These are phyloP conservation scores for Aporophyla lueneburgensis DNA, from an alignment of 2,888 invertebrate genomes.

Conservation along the genomic window DNA sequence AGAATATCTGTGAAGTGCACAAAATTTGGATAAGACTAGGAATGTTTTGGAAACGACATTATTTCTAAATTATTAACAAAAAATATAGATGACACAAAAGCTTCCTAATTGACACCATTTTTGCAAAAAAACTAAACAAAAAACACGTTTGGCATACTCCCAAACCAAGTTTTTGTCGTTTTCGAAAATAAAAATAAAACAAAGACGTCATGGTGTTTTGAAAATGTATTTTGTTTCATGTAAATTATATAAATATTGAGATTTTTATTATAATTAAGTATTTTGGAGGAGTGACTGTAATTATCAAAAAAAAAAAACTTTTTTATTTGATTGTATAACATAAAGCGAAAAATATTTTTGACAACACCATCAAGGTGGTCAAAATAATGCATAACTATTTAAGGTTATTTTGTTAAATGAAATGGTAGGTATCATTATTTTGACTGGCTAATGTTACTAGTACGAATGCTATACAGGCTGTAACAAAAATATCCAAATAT, in stretches of 20 bases:
- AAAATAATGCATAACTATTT: slow-evolving; percentile 20
- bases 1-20: slow-evolving; percentile 52
- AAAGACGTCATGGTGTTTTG: slow-evolving; percentile 21
- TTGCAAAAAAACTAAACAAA: slow-evolving; percentile 53
- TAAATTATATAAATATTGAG: slow-evolving; percentile 55
- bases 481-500: slow-evolving; percentile 37
- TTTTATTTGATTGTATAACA: slow-evolving; percentile 26
- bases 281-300: slow-evolving; percentile 27
- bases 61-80: slow-evolving; percentile 58
- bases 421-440: slow-evolving; percentile 40
- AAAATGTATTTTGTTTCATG: slow-evolving; percentile 56
- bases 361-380: slow-evolving; percentile 14
- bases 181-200: slow-evolving; percentile 17
- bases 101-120: slow-evolving; percentile 71
- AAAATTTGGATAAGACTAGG: slow-evolving; percentile 51
- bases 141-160: slow-evolving; percentile 65
- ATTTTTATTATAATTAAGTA: slow-evolving; percentile 42
- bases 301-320: neutral
- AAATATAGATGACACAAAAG: slow-evolving; percentile 66
- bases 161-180: slow-evolving; percentile 48
- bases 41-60: slow-evolving; percentile 53
- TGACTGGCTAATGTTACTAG: slow-evolving; percentile 12
- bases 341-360: slow-evolving; percentile 53
- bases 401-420: slow-evolving; percentile 8
- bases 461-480: slow-evolving; percentile 22